Base-by-base conservation (phyloP, 2,888 invertebrate genomes). In the Coelinius sp. region DNA sequence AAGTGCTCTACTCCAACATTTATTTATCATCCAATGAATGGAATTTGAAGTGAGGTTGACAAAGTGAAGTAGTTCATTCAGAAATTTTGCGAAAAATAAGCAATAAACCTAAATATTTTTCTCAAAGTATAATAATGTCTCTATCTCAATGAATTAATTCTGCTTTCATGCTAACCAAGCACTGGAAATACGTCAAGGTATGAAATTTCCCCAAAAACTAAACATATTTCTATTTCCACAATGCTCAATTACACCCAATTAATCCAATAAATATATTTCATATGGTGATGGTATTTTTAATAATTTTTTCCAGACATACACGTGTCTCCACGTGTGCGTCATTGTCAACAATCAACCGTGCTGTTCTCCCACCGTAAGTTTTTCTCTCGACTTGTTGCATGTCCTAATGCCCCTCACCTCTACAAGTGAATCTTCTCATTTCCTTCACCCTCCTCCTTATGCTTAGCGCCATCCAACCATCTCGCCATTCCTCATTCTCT, bases 271-370 rank as follows among this genome's bases (percentile, higher is more conserved):
- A 24, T 27, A 4, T 31, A 59, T 70, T 35, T 72, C 72, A 77
- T 73, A 20, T 71, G 77, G 79, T 79, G 76, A 76, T 77, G 77
- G 79, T 77, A 81, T 71, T 70, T 76, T 80, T 81, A 77, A 52
- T 12, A 73, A 25, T 79, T 76, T 79, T 84, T 86, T 86, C 89
- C 94, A 96, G 96, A 95, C 94, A 79, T 96, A 96, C 91, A 95
- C 95, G 85, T 94, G 95, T 88, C 92, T 96, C 80, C 95, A 96
- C 90, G 95, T 95, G 88, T 96, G 95, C 90, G 94, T 94, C 86
- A 89, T 92, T 85, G 93, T 94, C 91, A 94, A 94, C 92, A 94
- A 94, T 89, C 92, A 92, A 83, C 93, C 93, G 80, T 95, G 95
- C 92, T 95, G 95, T 91, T 93, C 94, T 78, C 93, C 93, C 83